A percentile compares a stretch with the other conserved stretches of the same genome.
These are phyloP conservation scores for Pinna nobilis DNA, from an alignment of 1,140 invertebrate species.

Conservation along the genomic window DNA sequence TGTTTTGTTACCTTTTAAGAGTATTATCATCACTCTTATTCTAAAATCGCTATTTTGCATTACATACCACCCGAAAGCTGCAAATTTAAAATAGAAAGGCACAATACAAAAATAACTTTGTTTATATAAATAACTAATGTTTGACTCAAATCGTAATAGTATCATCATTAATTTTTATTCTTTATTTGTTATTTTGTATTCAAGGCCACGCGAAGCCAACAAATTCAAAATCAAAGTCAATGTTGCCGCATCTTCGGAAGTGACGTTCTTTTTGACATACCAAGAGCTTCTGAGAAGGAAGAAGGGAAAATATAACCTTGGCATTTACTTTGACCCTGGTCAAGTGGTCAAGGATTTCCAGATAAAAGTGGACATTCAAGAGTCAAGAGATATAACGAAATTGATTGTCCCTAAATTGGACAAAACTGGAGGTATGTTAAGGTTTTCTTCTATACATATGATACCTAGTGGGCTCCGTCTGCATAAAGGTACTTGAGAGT, in stretches of 20 bases:
- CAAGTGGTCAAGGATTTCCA: constrained; percentile 54
- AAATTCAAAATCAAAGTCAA: constrained; percentile 62
- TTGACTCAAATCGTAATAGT: too few species aligned
- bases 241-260: constrained; percentile 49
- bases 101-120: too few species aligned
- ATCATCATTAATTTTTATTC: background rate
- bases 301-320: constrained; percentile 51
- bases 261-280: constrained; percentile 61
- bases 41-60: too few species aligned
- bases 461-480: too few species aligned
- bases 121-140: too few species aligned
- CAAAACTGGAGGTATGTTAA: too few species aligned
- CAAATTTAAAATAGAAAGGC: too few species aligned
- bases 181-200: background rate
- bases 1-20: too few species aligned
- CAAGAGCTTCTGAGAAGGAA: constrained; percentile 56
- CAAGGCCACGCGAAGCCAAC: constrained; percentile 58
- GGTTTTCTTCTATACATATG: too few species aligned
- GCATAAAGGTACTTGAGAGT: too few species aligned
- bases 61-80: too few species aligned
- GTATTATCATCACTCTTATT: too few species aligned
- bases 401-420: constrained; percentile 31
- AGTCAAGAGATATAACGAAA: constrained; percentile 42
- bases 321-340: constrained; percentile 56
- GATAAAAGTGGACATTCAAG: constrained; percentile 41